These are phyloP conservation scores for Orbicella faveolata DNA, from an alignment of 64 coral and sea anemone species.

Conservation along the genomic window DNA sequence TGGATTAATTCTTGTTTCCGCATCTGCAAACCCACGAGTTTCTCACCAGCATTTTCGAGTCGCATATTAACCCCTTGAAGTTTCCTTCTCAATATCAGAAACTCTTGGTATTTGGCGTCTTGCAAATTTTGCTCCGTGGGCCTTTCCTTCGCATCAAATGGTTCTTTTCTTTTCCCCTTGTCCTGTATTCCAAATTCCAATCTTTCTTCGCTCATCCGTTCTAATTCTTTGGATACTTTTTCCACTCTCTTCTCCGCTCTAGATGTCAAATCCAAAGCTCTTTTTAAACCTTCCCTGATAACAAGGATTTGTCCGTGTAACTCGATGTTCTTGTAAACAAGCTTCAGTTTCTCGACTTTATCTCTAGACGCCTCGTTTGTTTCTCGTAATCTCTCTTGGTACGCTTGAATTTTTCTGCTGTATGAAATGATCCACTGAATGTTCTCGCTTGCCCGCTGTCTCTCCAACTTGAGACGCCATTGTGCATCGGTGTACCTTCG, in stretches of 20 bases:
- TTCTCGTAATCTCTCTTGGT: neutral
- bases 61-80: neutral
- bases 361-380: neutral
- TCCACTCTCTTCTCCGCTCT: conserved; percentile 5
- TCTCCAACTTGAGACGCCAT: neutral
- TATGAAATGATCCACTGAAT: neutral
- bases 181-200: conserved; percentile 5
- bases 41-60: neutral
- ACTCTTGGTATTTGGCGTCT: neutral
- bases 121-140: neutral
- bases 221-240: neutral
- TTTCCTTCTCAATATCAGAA: conserved; percentile 1
- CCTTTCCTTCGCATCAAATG: neutral
- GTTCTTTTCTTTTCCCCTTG: neutral
- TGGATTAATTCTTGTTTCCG: conserved; percentile 26
- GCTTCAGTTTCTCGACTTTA: conserved; percentile 3
- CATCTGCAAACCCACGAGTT: neutral
- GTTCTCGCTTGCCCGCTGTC: neutral
- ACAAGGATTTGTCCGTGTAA: neutral
- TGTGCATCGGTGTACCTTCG: neutral
- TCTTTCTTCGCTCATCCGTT: conserved; percentile 8
- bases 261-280: conserved; percentile 1
- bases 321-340: conserved; percentile 28
- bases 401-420: neutral
- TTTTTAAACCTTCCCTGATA: conserved; percentile 22